phyloP scores from a whole-genome alignment of 2,888 invertebrate species.

The Conops quadrifasciatus region DNA sequence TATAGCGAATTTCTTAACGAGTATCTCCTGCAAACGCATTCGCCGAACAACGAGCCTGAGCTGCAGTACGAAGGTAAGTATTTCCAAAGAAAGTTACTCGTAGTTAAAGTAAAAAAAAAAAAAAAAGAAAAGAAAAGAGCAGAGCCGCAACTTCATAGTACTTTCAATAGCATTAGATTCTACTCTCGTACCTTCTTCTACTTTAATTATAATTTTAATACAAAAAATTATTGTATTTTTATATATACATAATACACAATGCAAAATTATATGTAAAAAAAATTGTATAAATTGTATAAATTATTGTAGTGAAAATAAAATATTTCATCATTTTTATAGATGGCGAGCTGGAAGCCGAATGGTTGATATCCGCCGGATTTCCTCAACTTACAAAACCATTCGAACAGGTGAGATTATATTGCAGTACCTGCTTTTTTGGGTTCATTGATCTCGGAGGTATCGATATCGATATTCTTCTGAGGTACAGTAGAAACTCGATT shows the following conservation, averaged over 20 bases:
- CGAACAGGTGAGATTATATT: slow-evolving; percentile 57
- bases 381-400: slow-evolving; percentile 67
- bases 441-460: too few species aligned
- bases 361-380: slow-evolving; percentile 68
- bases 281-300: slow-evolving; percentile 6
- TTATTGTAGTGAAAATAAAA: not conserved
- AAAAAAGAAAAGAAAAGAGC: too few species aligned
- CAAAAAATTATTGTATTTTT: too few species aligned
- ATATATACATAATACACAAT: not conserved
- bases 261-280: not conserved
- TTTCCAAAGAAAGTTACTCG: too few species aligned
- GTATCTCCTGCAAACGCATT: slow-evolving; percentile 60
- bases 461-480: too few species aligned
- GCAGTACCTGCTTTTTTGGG: not conserved
- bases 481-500: too few species aligned
- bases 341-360: slow-evolving; percentile 69
- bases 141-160: too few species aligned
- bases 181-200: too few species aligned
- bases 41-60: slow-evolving; percentile 59
- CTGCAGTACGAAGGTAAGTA: slow-evolving; percentile 61
- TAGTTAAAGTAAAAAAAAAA: too few species aligned
- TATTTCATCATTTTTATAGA: slow-evolving; percentile 56
- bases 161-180: too few species aligned
- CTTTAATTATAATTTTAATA: too few species aligned
- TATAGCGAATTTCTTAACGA: slow-evolving; percentile 63